Conservation (phyloP, 2,888 invertebrate genomes). For the Lathronympha strigana region DNA sequence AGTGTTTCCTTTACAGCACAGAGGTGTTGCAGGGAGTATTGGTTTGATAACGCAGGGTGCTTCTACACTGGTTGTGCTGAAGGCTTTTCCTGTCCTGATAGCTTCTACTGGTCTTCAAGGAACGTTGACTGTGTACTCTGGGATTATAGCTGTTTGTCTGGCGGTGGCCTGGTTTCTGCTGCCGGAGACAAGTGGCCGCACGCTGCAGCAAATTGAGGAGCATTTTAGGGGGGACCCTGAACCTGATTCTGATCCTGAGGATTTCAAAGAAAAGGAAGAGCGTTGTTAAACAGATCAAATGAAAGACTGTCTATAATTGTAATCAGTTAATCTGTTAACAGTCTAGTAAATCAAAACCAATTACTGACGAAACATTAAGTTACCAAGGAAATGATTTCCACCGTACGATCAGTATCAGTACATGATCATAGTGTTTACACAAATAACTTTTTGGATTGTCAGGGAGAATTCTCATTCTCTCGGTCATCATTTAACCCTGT, state of each 20-base stretch:
- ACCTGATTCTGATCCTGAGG: constrained; percentile 54
- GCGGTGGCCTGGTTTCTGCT: constrained; percentile 81
- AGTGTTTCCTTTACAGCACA: constrained; percentile 84
- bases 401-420: no score
- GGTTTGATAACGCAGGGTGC: constrained; percentile 82
- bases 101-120: constrained; percentile 77
- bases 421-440: no score
- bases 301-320: no score
- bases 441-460: no score
- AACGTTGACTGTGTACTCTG: constrained; percentile 83
- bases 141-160: constrained; percentile 77
- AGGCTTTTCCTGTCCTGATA: constrained; percentile 83
- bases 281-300: constrained; percentile 3
- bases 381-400: no score
- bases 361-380: no score
- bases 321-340: no score
- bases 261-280: constrained; percentile 51
- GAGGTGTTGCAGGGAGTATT: constrained; percentile 85
- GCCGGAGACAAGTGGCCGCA: constrained; percentile 87
- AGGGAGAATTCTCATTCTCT: no score
- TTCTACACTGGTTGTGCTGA: constrained; percentile 85
- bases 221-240: constrained; percentile 68
- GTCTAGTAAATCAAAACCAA: no score
- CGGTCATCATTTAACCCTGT: no score
- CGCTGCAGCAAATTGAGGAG: constrained; percentile 86